These are phyloP conservation scores for Osedax frankpressi DNA, from an alignment of 2,888 invertebrate species.

Conservation along the genomic window DNA sequence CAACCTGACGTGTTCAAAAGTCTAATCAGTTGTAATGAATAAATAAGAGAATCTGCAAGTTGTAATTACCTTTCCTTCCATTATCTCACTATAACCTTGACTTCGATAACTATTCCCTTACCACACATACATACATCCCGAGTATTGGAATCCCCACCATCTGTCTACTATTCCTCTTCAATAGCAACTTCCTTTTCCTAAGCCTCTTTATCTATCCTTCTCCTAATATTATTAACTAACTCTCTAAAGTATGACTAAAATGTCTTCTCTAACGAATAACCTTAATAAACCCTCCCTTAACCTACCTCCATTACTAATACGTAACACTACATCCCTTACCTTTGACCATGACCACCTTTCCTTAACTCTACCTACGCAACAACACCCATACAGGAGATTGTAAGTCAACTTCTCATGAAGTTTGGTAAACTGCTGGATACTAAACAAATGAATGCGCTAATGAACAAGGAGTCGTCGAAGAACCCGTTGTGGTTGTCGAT, in stretches of 20 bases:
- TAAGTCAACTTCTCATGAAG: slow-evolving; percentile 33
- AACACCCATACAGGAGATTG: slow-evolving; percentile 35
- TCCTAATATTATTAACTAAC: neutral
- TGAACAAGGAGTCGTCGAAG: slow-evolving; percentile 36
- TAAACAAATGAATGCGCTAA: slow-evolving; percentile 33
- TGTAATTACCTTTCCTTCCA: no score
- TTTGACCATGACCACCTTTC: neutral
- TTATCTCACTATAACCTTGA: no score
- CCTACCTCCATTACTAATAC: neutral
- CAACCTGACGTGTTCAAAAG: no score
- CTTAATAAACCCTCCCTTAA: neutral
- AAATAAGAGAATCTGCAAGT: no score
- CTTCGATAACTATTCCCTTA: no score
- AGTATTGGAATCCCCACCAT: neutral
- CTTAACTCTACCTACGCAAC: no score
- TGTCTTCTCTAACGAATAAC: neutral
- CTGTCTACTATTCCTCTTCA: neutral
- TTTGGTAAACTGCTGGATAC: slow-evolving; percentile 33
- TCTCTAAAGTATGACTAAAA: neutral
- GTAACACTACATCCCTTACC: neutral
- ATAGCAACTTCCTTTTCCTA: neutral
- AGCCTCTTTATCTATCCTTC: neutral
- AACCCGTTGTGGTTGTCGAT: slow-evolving; percentile 45
- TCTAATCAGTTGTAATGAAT: no score
- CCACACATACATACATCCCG: no score